Conservation (phyloP, 1,140 invertebrate species). For the Leptinotarsa lineolata region DNA sequence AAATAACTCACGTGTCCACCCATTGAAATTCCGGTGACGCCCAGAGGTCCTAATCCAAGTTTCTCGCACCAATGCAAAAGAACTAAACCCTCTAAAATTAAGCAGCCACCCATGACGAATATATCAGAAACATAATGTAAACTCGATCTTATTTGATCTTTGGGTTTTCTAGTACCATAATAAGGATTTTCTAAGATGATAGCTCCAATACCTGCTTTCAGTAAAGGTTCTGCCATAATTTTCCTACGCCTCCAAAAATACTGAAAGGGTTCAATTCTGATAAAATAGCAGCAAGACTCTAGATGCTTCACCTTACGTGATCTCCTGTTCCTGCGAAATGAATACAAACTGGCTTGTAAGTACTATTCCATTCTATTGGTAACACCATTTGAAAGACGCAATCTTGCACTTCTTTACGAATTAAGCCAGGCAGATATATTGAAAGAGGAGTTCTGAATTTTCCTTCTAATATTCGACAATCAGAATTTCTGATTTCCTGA, state of each 20-base stretch:
- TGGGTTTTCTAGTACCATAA: slow-evolving; percentile 91
- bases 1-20: slow-evolving; percentile 87
- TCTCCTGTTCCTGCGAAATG: slow-evolving; percentile 98
- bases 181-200: slow-evolving; percentile 98
- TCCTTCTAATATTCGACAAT: slow-evolving; percentile 82
- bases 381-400: slow-evolving; percentile 85
- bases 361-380: slow-evolving; percentile 76
- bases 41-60: slow-evolving; percentile 86
- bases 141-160: slow-evolving; percentile 87
- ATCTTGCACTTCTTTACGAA: slow-evolving; percentile 80
- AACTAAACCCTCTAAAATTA: slow-evolving; percentile 91
- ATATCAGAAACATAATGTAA: slow-evolving; percentile 96
- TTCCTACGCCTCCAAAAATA: slow-evolving; percentile 89
- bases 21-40: slow-evolving; percentile 98
- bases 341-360: slow-evolving; percentile 84
- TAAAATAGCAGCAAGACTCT: slow-evolving; percentile 1
- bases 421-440: slow-evolving; percentile 79
- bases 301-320: slow-evolving; percentile 73
- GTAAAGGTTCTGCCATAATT: slow-evolving; percentile 86
- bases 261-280: slow-evolving; percentile 60
- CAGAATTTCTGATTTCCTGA: slow-evolving; percentile 77
- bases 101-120: slow-evolving; percentile 98
- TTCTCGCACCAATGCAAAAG: slow-evolving; percentile 92
- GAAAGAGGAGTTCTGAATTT: slow-evolving; percentile 88
- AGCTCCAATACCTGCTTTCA: slow-evolving; percentile 92